A percentile compares a stretch with the other conserved stretches of the same genome.
phyloP scores from a whole-genome alignment of 2,113 vertebrate genomes.

The Aviceda subcristata region DNA sequence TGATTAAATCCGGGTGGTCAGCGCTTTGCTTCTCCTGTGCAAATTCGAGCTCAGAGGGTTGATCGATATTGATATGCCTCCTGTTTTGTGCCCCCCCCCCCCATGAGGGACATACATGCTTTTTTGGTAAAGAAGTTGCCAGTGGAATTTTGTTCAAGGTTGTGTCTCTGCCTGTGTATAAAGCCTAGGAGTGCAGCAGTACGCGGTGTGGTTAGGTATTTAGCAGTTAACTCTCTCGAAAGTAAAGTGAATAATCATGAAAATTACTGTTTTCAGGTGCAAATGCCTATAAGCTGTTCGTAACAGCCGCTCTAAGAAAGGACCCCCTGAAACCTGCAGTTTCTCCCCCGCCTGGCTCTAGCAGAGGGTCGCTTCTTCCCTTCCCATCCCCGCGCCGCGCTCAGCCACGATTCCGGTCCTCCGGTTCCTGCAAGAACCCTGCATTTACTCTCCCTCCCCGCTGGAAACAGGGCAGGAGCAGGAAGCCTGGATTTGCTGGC shows the following conservation, averaged over 20 bases:
- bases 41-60: too few species aligned
- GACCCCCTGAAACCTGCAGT: neutral
- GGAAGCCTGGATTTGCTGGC: neutral
- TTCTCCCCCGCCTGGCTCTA: neutral
- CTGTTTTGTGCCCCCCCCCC: too few species aligned
- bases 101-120: fast-evolving
- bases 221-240: neutral
- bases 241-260: neutral
- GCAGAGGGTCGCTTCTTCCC: neutral
- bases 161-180: neutral
- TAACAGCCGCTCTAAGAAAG: neutral
- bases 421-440: neutral
- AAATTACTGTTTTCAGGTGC: neutral
- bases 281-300: neutral
- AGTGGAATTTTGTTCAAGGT: neutral
- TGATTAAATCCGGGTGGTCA: fast-evolving
- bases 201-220: neutral
- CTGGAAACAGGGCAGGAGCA: neutral
- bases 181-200: neutral
- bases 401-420: neutral
- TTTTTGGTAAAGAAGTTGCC: neutral
- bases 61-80: fast-evolving
- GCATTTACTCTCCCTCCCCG: neutral
- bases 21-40: fast-evolving
- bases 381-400: neutral